Evolutionary conservation across 2,888 invertebrate genomes (phyloP), one percentile per base, ranked within the genome.

Genomic region (Rhagonycha fulva): DNA sequence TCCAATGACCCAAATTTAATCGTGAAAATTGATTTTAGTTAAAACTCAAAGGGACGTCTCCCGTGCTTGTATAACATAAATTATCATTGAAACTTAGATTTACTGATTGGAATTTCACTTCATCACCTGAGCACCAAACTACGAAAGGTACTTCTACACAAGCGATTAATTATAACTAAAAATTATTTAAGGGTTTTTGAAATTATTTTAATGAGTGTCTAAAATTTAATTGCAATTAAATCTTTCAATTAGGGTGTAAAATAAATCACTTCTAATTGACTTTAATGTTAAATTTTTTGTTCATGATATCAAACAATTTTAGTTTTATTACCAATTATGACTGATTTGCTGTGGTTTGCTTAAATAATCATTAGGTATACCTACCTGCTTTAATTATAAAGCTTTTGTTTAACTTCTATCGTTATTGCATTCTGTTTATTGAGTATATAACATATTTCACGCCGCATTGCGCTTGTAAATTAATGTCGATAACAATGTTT

Each of bases 391-490:
- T 26, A 66, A 75, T 70, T 75, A 67, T 61, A 71, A 26, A 67
- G 24, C 32, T 61, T 62, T 66, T 69, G 68, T 68, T 69, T 62
- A 67, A 47, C 67, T 14, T 67, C 60, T 70, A 60, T 70, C 70
- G 26, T 68, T 63, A 60, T 32, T 74, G 67, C 70, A 75, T 47
- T 74, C 62, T 71, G 70, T 63, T 69, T 62, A 75, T 30, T 24
- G 75, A 71, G 71, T 68, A 62, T 62, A 32, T 75, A 75, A 61
- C 75, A 71, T 67, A 66, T 75, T 68, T 68, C 24, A 24, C 60
- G 66, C 72, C 72, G 77, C 78, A 63, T 63, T 63, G 63, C 70
- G 70, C 62, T 66, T 69, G 74, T 74, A 76, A 74, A 78, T 76
- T 74, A 71, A 70, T 78, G 70, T 75, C 73, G 74, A 70, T 74